Evolutionary conservation across 1,140 invertebrate genomes (phyloP).

Genomic region (Dinothrombium tinctorium): DNA sequence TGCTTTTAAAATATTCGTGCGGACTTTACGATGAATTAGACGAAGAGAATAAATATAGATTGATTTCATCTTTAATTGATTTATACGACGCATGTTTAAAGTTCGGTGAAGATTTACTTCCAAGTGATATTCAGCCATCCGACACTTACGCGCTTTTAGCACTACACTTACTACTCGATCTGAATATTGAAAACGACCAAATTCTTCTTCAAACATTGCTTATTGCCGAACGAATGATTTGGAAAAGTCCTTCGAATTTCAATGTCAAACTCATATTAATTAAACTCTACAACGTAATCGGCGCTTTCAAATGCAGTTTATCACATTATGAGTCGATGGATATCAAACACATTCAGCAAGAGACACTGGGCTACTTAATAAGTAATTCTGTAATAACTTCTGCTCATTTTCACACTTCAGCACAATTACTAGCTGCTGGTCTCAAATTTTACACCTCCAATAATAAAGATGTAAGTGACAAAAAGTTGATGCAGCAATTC

Average conservation of each 20-base stretch:
- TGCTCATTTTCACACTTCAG: slow-evolving; percentile 37
- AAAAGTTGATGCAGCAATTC: slow-evolving; percentile 7
- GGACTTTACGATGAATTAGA: not conserved
- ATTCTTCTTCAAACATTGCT: slow-evolving; percentile 16
- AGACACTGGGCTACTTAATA: slow-evolving; percentile 50
- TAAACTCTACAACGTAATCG: slow-evolving; percentile 41
- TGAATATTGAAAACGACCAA: slow-evolving; percentile 29
- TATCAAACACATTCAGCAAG: slow-evolving; percentile 79
- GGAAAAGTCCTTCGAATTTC: slow-evolving; percentile 46
- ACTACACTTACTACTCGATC: slow-evolving; percentile 46
- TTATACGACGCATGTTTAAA: slow-evolving; percentile 19
- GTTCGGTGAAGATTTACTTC: slow-evolving; percentile 24
- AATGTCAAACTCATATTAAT: slow-evolving; percentile 47
- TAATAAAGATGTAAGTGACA: slow-evolving; percentile 46
- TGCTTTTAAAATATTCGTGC: not conserved
- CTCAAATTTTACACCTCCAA: slow-evolving; percentile 64
- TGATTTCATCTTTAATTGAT: not conserved
- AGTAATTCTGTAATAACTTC: slow-evolving; percentile 39
- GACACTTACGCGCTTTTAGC: slow-evolving; percentile 54
- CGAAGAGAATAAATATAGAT: not conserved
- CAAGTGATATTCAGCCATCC: slow-evolving; percentile 27
- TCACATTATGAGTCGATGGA: slow-evolving; percentile 43
- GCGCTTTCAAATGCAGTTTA: slow-evolving; percentile 40
- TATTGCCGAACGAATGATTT: slow-evolving; percentile 40
- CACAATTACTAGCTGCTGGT: slow-evolving; percentile 37